Base-by-base conservation (phyloP, 2,113 vertebrate genomes). In the Microcebus ravelobensis region DNA sequence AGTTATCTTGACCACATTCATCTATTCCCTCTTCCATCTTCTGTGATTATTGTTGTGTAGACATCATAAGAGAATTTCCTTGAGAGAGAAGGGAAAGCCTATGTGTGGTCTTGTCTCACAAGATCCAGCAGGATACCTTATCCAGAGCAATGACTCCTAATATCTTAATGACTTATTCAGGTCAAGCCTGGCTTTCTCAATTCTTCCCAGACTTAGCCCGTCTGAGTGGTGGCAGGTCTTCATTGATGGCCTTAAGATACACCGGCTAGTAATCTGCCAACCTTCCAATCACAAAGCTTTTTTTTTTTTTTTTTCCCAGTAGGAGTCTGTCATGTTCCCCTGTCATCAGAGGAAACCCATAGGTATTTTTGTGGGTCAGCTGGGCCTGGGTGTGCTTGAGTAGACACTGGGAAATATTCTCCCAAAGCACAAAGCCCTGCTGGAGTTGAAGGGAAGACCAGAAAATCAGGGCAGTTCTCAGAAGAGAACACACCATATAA, bases 401-500 rank as follows among this genome's bases (percentile, higher is more conserved):
- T 39, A 61, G 81, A 57, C 27, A 86, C 8, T 36, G 82, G 42
- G 55, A 50, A 84, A 6, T 71, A 50, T 92, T 92, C n/a, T 92
- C 74, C 81, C 12, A 76, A 90, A 90, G n/a, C 39, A 91, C 42
- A 94, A 93, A 94, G 29, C 50, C 25, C 52, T 97, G 42, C 65
- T 94, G 82, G 83, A 93, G 90, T 96, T 87, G 45, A 76, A 96
- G 84, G 63, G 8, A 95, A 8, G 0, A 23, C 88, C 77, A 79
- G 85, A 94, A 97, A 96, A 97, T 97, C 93, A 98, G 96, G 90
- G 95, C 88, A 34, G 73, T 83, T 97, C 84, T 96, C 57, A 87
- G 74, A 94, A 84, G 95, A 95, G 97, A 98, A 96, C 95, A 98
- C 81, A 95, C 96, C 96, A 96, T 98, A 98, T 98, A 99, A 98